Evolutionary conservation across 2,113 vertebrate species (phyloP), one percentile per base, ranked within the genome.

Genomic region (Bubo bubo): DNA sequence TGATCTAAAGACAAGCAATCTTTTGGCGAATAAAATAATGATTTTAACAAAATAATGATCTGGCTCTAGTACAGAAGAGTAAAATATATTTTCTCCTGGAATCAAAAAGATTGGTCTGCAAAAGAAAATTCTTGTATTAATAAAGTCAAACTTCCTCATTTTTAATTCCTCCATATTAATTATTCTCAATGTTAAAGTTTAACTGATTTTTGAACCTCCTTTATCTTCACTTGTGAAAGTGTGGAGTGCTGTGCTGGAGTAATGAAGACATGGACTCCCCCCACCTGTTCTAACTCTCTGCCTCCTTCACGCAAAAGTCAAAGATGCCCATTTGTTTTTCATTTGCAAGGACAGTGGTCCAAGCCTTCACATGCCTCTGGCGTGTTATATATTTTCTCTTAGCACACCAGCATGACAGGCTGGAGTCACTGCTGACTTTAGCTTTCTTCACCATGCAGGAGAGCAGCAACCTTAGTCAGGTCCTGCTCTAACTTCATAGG

Each of bases 271-370:
- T 0, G 2, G 19, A 4, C 4, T 18, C 13, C 18, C 14, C 28
- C 3, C 8, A 3, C 10, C 12, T 18, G 32, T 50, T 20, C 14
- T 60, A 21, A 22, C 30, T 45, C 30, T 39, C 23, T 43, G 20
- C 17, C 34, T 39, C 12, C 23, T 56, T 73, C 34, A 10, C 3
- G 3, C 23, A 19, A 1, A 28, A 45, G 9, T 7, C 1, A 1
- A 13, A 10, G 9, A 17, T 3, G 5, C 20, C n/a, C 19, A 6
- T 32, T n/a, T 27, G 16, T 12, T 43, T 20, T 55, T 71, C 12
- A 2, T 37, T 32, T 3, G 1, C 2, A 1, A 63, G 32, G 26
- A 7, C 0, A 3, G 23, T 53, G 22, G 28, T 24, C 21, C 10
- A n/a, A 58, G 56, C 12, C 6, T 24, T 14, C 9, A 10, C 0